These are phyloP conservation scores for Proisotoma minuta DNA, from an alignment of 2,888 invertebrate species.

Conservation along the genomic window DNA sequence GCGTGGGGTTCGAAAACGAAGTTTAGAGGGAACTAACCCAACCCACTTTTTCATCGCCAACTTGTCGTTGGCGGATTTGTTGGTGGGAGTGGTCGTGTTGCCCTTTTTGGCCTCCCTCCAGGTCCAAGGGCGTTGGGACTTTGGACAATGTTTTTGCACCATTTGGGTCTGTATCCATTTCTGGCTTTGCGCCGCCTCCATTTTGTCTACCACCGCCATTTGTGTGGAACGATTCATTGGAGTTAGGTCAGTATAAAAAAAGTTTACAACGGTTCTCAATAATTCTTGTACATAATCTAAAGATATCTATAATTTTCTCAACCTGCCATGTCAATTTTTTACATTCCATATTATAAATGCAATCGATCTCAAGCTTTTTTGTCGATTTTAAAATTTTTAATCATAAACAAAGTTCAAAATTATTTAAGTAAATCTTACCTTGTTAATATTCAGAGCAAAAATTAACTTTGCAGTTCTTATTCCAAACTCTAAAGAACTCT, in stretches of 20 bases:
- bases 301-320: no score
- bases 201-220: slow-evolving; percentile 35
- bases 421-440: no score
- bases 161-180: slow-evolving; percentile 35
- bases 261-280: no score
- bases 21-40: slow-evolving; percentile 16
- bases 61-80: slow-evolving; percentile 34
- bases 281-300: no score
- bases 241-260: slow-evolving; percentile 21
- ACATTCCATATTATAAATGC: no score
- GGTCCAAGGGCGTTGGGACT: slow-evolving; percentile 36
- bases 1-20: slow-evolving; percentile 7
- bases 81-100: slow-evolving; percentile 38
- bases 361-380: no score
- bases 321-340: no score
- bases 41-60: slow-evolving; percentile 37
- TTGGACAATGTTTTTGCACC: slow-evolving; percentile 31
- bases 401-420: no score
- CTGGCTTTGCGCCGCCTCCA: slow-evolving; percentile 37
- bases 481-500: no score
- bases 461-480: no score
- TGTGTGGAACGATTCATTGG: slow-evolving; percentile 40
- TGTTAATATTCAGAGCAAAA: no score
- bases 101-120: slow-evolving; percentile 30
- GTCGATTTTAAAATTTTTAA: no score